Evolutionary conservation across 2,113 vertebrate species (phyloP).

Genomic region (Saccopteryx bilineata): DNA sequence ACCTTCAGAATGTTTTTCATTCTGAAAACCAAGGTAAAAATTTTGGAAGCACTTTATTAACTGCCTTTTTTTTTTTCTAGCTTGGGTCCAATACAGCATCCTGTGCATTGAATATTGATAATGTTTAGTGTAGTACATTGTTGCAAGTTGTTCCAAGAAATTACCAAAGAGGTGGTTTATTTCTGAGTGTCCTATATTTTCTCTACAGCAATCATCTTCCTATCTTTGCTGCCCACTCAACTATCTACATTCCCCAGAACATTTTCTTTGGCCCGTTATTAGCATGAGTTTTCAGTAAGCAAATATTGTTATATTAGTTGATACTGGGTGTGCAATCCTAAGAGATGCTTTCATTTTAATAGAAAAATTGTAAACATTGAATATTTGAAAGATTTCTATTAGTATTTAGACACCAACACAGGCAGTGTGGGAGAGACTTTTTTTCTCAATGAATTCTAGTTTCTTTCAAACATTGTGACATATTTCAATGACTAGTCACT

Average conservation of each 20-base stretch:
- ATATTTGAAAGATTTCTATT: not conserved
- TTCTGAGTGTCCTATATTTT: not conserved
- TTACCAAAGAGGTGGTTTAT: not conserved
- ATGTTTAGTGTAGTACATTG: not conserved
- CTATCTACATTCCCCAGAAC: not conserved
- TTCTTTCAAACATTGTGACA: not conserved
- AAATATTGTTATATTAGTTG: not conserved
- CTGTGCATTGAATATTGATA: not conserved
- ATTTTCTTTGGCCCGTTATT: not conserved
- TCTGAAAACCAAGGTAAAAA: conserved; percentile 40
- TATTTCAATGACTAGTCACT: not conserved
- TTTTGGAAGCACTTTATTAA: not conserved
- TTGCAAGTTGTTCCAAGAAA: not conserved
- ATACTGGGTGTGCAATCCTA: not conserved
- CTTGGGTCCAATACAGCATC: not conserved
- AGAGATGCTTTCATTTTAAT: conserved; percentile 38
- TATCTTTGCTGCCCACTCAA: not conserved
- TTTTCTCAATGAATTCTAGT: conserved; percentile 10
- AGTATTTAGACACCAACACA: not conserved
- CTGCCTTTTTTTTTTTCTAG: not conserved
- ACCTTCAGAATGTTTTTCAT: conserved; percentile 67
- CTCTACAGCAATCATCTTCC: not conserved
- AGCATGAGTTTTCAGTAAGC: not conserved
- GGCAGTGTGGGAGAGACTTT: not conserved
- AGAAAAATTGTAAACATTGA: not conserved